These are phyloP conservation scores for Drosophila rhopaloa DNA, from an alignment of 1,140 invertebrate genomes.

Conservation along the genomic window DNA sequence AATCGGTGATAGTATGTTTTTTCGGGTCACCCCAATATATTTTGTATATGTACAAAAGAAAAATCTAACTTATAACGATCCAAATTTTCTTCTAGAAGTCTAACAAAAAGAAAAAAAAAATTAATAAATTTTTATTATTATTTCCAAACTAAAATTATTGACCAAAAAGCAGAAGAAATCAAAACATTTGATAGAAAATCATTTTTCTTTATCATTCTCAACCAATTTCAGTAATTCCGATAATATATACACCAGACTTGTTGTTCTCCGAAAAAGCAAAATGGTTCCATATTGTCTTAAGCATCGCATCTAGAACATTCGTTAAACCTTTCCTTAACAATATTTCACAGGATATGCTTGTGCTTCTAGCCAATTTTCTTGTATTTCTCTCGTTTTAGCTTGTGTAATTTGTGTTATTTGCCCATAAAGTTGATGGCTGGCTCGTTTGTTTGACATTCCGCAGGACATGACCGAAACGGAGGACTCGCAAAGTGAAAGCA, in stretches of 20 bases:
- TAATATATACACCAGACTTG: not conserved
- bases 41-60: no score
- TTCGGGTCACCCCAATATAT: no score
- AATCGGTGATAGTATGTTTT: no score
- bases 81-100: no score
- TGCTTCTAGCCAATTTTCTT: constrained; percentile 23
- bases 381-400: constrained; percentile 37
- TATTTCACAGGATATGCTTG: constrained; percentile 22
- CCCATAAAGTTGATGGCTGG: constrained; percentile 78
- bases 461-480: constrained; percentile 68
- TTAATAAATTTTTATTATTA: no score
- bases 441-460: constrained; percentile 82
- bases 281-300: constrained; percentile 5
- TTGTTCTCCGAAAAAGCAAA: not conserved
- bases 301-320: constrained; percentile 12
- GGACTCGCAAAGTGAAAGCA: constrained; percentile 33
- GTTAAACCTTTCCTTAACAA: constrained; percentile 13
- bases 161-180: no score
- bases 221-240: not conserved
- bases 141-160: no score
- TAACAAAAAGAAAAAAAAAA: no score
- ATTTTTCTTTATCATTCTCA: not conserved
- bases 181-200: not conserved
- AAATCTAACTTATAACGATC: no score
- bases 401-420: constrained; percentile 74